Conservation (phyloP, 2,797 vertebrate species). For the Sebastes miniatus region DNA sequence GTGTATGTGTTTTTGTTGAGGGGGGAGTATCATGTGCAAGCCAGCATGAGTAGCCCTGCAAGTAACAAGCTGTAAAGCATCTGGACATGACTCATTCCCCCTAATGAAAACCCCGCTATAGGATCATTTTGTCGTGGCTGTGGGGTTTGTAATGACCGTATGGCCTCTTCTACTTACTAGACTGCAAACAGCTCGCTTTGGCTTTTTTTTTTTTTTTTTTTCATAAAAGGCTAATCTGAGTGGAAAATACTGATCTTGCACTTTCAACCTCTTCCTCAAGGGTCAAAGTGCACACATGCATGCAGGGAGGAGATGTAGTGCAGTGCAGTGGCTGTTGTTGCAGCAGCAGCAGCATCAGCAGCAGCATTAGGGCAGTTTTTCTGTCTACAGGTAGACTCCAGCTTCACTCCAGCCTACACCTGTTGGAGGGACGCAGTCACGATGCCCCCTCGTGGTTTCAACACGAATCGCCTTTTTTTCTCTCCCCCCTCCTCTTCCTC, state of each 20-base stretch:
- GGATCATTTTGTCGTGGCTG: conserved; percentile 5
- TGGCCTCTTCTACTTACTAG: neutral
- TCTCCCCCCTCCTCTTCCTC: neutral
- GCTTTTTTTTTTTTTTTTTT: neutral
- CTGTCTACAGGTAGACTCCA: conserved; percentile 69
- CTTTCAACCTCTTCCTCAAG: neutral
- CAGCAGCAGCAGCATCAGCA: conserved; percentile 15
- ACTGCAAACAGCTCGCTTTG: neutral
- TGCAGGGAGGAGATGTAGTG: neutral
- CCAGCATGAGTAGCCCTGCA: conserved; percentile 56
- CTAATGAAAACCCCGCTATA: conserved; percentile 56
- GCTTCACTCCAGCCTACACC: conserved; percentile 71
- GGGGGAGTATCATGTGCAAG: conserved; percentile 35
- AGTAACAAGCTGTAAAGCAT: conserved; percentile 64
- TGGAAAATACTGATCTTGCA: neutral
- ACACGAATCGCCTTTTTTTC: conserved; percentile 42
- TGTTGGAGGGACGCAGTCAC: conserved; percentile 78
- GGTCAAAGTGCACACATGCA: conserved; percentile 13
- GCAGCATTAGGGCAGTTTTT: conserved; percentile 7
- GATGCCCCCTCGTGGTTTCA: conserved; percentile 76
- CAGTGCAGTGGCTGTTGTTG: conserved; percentile 27
- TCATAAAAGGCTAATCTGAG: neutral
- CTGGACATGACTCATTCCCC: conserved; percentile 75
- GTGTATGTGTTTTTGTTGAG: neutral
- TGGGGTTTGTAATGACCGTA: neutral